Evolutionary conservation across 1,140 invertebrate genomes (phyloP).

Genomic region (Neodiprion pinetum): DNA sequence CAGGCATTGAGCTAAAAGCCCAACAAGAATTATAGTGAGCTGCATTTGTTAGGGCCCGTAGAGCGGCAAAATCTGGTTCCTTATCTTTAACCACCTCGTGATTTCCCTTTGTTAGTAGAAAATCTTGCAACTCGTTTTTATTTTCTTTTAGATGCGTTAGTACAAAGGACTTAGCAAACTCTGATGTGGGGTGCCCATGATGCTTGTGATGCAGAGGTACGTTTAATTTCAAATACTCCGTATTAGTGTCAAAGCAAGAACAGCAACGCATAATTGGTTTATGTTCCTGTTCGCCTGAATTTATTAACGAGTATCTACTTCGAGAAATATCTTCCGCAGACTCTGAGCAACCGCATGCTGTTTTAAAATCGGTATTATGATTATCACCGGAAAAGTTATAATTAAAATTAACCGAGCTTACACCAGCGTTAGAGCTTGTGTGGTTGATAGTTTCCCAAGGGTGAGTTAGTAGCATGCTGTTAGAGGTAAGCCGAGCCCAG

Average conservation of each 20-base stretch:
- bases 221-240: constrained; percentile 1
- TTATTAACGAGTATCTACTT: not conserved
- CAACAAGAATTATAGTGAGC: constrained; percentile 55
- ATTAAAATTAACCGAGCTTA: constrained; percentile 16
- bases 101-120: constrained; percentile 39
- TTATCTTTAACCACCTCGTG: constrained; percentile 36
- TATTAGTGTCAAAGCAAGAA: not conserved
- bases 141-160: constrained; percentile 36
- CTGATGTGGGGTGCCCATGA: constrained; percentile 13
- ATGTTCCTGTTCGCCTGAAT: constrained; percentile 10
- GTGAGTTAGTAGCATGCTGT: constrained; percentile 52
- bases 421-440: constrained; percentile 20
- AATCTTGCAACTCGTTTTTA: constrained; percentile 43
- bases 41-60: constrained; percentile 34
- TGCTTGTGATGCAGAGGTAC: not conserved
- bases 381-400: constrained; percentile 4
- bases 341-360: constrained; percentile 7
- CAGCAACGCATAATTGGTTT: not conserved
- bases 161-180: constrained; percentile 27
- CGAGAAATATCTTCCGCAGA: not conserved
- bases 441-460: constrained; percentile 32
- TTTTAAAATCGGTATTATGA: not conserved
- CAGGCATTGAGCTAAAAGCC: constrained; percentile 58
- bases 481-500: constrained; percentile 51
- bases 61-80: constrained; percentile 31